phyloP scores from a whole-genome alignment of 2,113 vertebrate species.

The Brachionichthys hirsutus region DNA sequence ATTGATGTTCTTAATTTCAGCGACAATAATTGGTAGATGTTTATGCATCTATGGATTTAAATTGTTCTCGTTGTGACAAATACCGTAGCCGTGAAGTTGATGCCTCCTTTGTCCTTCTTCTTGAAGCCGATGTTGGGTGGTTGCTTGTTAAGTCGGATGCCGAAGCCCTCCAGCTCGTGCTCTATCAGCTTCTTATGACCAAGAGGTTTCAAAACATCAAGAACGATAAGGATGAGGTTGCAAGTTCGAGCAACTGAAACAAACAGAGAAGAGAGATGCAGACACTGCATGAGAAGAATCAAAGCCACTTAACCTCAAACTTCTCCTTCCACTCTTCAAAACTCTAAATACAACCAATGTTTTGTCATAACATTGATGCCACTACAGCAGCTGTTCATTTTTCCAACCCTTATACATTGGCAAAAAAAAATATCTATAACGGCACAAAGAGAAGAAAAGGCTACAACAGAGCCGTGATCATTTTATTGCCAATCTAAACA shows the following conservation, averaged over 20 bases:
- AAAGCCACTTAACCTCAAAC: no score
- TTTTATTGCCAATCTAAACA: no score
- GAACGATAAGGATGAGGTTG: conserved; percentile 96
- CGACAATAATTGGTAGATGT: no score
- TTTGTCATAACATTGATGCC: no score
- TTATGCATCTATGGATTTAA: background rate
- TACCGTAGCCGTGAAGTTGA: conserved; percentile 97
- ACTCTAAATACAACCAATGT: no score
- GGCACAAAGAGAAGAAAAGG: no score
- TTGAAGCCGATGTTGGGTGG: conserved; percentile 98
- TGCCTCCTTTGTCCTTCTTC: conserved; percentile 99
- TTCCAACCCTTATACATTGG: no score
- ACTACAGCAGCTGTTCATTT: no score
- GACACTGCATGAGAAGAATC: background rate
- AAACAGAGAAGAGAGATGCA: background rate
- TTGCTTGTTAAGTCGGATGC: conserved; percentile 94
- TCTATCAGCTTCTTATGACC: conserved; percentile 98
- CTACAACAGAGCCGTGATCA: no score
- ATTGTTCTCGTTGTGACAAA: background rate
- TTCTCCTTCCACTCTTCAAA: no score
- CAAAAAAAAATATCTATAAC: no score
- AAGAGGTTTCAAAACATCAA: conserved; percentile 96
- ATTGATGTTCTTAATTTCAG: no score
- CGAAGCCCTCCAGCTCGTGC: conserved; percentile 96
- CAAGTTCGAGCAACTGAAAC: conserved; percentile 93